Base-by-base conservation (phyloP, 1,140 invertebrate genomes). In the Panulirus ornatus region DNA sequence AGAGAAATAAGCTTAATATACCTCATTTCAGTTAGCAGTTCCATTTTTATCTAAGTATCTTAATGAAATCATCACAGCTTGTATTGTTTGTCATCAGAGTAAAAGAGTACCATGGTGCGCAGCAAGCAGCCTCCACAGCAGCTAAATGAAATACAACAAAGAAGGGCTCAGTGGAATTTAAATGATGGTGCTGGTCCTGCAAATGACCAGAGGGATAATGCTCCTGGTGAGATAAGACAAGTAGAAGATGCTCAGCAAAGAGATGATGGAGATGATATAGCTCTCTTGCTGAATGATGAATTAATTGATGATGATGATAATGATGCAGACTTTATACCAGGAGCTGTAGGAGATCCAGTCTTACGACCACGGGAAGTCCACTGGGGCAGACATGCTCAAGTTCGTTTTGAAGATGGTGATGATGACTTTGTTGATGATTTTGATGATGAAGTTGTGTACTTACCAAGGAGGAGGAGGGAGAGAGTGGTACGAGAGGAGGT, bases 151-250 rank as follows among this genome's bases (percentile, higher is more conserved):
- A 71, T 44, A 22, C 88, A 90, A 63, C 88, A 90, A 44, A 75
- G 88, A 34, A 75, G 82, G n/a, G 83, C 73, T 9, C 82, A 90
- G 42, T 90, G 88, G 88, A 90, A 90, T 75, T 47, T 90, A n/a
- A 75, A 85, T 38, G 88, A 90, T 71, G 82, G 75, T 22, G 79
- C 81, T 0, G 63, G 83, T 47, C 42, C 66, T 19, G 66, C 83
- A 36, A 70, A 78, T 0, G 16, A 63, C 22, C 42, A 34, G 1
- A 9, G 44, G 40, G 40, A 54, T 22, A 66, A 79, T 16, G 75
- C 30, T 6, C 78, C 47, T 30, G 86, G 11, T 36, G 54, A n/a
- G 11, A 16, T 40, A 34, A 2, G 11, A 2, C 75, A 76, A 16
- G 75, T 70, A 27, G 38, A 70, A 42, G 51, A 79, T 34, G 54